Base-by-base conservation (phyloP, 2,797 vertebrate genomes). In the Myotis vivesi region DNA sequence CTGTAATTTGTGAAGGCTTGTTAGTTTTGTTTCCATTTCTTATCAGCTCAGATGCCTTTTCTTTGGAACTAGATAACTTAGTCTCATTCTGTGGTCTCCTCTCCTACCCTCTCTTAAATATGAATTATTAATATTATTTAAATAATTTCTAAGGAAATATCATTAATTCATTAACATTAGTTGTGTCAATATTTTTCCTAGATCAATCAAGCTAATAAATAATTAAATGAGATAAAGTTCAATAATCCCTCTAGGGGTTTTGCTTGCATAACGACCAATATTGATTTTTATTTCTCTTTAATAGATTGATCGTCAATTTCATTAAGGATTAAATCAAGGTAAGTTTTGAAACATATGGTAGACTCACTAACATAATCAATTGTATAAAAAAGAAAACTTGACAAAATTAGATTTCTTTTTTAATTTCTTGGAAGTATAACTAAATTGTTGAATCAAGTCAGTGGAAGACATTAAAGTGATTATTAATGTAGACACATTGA, bases 121-220 rank as follows among this genome's bases (percentile, higher is more conserved):
- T 68, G 12, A 57, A 94, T 92, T 82, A 73, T 79, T 85, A 79
- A 90, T 30, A 83, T 49, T 16, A 81, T 85, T 85, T 96, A 84
- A 72, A 68, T 72, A 46, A 7, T 59, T 83, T 91, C 8, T 77
- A 79, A 91, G 41, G 1, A 86, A 77, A 91, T 77, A 76, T 79
- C 28, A 55, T 59, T 90, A 89, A 93, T 23, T 79, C 28, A 55
- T 59, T 90, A 89, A 93, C 30, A 59, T 92, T 84, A 93, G 73
- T 28, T 87, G 22, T 64, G 20, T 73, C 57, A 89, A 66, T 86
- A 8, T 49, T 19, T 88, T 94, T 95, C 13, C 6, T 83, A 80
- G 20, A 16, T 23, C 62, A 92, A 9, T 88, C 22, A 82, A 68
- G 73, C 12, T 84, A 53, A 90, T 62, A 62, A 62, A 62, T 62